Evolutionary conservation across 1,140 invertebrate genomes (phyloP), one percentile per base, ranked within the genome.

Genomic region (Penaeus indicus): DNA sequence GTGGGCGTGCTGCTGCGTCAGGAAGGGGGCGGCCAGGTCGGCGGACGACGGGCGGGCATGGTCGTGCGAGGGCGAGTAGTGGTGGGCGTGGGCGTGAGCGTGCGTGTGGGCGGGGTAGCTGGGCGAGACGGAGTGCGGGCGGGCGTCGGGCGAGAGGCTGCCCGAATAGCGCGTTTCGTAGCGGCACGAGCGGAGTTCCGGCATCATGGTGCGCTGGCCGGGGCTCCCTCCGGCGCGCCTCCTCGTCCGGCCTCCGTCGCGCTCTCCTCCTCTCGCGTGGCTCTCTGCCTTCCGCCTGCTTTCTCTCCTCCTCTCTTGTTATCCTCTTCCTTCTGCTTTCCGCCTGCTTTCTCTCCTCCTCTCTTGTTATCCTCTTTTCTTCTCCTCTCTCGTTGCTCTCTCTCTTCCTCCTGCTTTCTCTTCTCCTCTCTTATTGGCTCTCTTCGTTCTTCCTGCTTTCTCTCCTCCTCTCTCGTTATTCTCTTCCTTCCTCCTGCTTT

Each of bases 11-110:
- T 85, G 60, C 5, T 88, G 60, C 13, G 83, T 90, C n/a, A 87
- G 69, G 75, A 88, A 88, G 38, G 90, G 87, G 21, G 86, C 83
- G 11, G 90, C 86, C n/a, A 89, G 84, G 54, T 89, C 88, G 11
- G 90, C 90, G 2, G 90, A 90, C n/a, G 84, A 88, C 11, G 90
- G 90, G 11, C 90, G 75, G 16, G 62, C 42, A 42, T 82, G 63
- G 78, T 82, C 75, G 47, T 42, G 63, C 21, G 84, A 61, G 25
- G 62, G 63, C 22, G 84, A 61, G 16, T 64, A 83, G 42, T 47
- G 64, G 87, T 84, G 81, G 87, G 42, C 54, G 72, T 75, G 87
- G 72, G 64, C 27, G 85, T 79, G 86, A 22, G 54, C 69, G 90
- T 79, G 86, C 79, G 42, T 60, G 82, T 85, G 86, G 19, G 72